Base-by-base conservation (phyloP, 2,797 vertebrate genomes). In the Anniella stebbinsi region DNA sequence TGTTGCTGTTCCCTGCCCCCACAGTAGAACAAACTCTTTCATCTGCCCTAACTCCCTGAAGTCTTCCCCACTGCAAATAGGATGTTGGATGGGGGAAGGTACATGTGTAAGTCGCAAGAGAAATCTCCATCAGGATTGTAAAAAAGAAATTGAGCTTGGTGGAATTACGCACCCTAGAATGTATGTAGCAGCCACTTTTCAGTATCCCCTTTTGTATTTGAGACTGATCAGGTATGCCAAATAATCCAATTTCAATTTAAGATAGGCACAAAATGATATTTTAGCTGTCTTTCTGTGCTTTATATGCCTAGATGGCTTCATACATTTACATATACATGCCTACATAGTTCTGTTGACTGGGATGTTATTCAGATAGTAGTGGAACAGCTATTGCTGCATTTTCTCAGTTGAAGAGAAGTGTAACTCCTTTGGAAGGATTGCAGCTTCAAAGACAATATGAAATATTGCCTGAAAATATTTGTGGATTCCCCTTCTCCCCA, bases 391-490 rank as follows among this genome's bases (percentile, higher is more conserved):
- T 72, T 63, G 9, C 2, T 11, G 0, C 48, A 1, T 0, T 87
- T 21, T 73, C 86, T 87, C 76, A 36, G 38, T 21, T 77, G 0
- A 0, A 75, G 33, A 4, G 25, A 1, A 60, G 45, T 80, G 45
- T 63, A 48, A 13, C 7, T 90, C 30, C 41, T 88, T 54, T 87
- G 51, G 66, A 91, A 89, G 28, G 45, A 15, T 28, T 38, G 25
- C 33, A 48, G 15, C 77, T 72, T 89, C 90, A 72, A 78, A 91
- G 84, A 63, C 54, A 93, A 86, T 33, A 2, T 83, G 30, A 89
- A 87, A 54, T 76, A 28, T 30, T 72, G 33, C 67, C 28, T 73
- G 76, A 73, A 73, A 0, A 80, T 88, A 83, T 57, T 80, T n/a
- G 28, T 88, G 15, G 57, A 75, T 75, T 41, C 33, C 3, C 4